Percentiles rank a stretch among this genome's conserved stretches.
Evolutionary conservation across 2,797 vertebrate genomes (phyloP).

Genomic region (Arrhamphus sclerolepis): DNA sequence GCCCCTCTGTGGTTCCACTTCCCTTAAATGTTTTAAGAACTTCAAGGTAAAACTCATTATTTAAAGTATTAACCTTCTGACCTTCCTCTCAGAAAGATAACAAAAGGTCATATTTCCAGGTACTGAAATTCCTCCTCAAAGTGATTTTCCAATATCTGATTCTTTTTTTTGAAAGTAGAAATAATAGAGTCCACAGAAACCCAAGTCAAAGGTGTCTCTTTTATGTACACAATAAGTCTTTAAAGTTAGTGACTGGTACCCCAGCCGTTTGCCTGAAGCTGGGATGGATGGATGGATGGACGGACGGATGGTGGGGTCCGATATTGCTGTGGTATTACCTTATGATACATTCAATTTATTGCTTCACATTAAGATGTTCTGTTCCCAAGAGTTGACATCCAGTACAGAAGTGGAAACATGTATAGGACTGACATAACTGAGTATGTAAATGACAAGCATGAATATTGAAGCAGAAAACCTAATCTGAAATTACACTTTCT

Average conservation of each 20-base stretch:
- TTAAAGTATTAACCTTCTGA: neutral
- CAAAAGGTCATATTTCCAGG: neutral
- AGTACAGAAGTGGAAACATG: neutral
- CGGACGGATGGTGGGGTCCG: too few species aligned
- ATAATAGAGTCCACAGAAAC: neutral
- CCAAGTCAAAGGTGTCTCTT: neutral
- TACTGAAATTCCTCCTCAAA: neutral
- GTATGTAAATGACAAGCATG: neutral
- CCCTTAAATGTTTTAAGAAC: neutral
- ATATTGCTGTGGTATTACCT: neutral
- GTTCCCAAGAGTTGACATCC: neutral
- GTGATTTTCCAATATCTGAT: constrained; percentile 1
- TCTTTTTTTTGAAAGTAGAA: constrained; percentile 7
- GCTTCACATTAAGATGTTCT: neutral
- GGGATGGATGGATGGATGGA: neutral
- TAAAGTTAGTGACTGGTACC: neutral
- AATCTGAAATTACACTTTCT: neutral
- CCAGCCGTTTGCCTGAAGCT: too few species aligned
- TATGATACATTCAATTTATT: neutral
- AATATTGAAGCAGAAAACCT: neutral
- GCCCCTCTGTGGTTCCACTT: neutral
- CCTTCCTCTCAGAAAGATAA: neutral
- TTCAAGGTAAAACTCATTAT: neutral
- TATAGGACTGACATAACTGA: neutral
- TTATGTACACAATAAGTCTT: neutral